Evolutionary conservation across 1,140 invertebrate genomes (phyloP), one percentile per base, ranked within the genome.

Genomic region (Panagrolaimus sp.): DNA sequence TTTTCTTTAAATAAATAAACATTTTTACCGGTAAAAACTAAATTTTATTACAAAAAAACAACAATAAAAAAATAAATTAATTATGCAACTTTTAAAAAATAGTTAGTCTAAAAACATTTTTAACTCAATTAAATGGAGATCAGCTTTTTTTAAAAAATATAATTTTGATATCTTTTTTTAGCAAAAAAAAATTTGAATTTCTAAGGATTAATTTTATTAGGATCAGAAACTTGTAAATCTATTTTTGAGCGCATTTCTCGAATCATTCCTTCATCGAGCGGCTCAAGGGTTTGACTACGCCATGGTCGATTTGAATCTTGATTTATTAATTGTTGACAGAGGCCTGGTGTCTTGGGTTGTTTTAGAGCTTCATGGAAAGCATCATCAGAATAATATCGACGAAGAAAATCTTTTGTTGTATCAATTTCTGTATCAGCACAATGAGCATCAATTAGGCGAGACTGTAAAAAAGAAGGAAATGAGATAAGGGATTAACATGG

Each of bases 121-220:
- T 53, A 23, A 53, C 25, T 25, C 16, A 53, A 53, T 14, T 25
- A 53, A 16, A 53, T 25, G 25, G 25, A 16, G 16, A 25, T 23
- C 48, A 53, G n/a, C n/a, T n/a, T n/a, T n/a, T n/a, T n/a, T n/a
- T n/a, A n/a, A n/a, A n/a, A n/a, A n/a, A n/a, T n/a, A 53, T 14
- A 53, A 23, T 53, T 53, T 53, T 53, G 48, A 53, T 53, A 53
- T 53, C 48, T 53, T 53, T 53, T 14, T 9, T 27, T 70, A n/a
- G n/a, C n/a, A n/a, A n/a, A n/a, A n/a, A n/a, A n/a, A n/a, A n/a
- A n/a, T 25, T 31, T 45, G 11, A 43, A 2, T 38, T 38, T 38
- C 31, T 38, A 38, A 38, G 31, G 7, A 38, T 7, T n/a, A n/a
- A n/a, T n/a, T n/a, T n/a, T n/a, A n/a, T n/a, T 38, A 7, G 2